A percentile compares a stretch with the other conserved stretches of the same genome.
Evolutionary conservation across 64 coral and sea anemone species (phyloP).

Genomic region (Porites australiensis): DNA sequence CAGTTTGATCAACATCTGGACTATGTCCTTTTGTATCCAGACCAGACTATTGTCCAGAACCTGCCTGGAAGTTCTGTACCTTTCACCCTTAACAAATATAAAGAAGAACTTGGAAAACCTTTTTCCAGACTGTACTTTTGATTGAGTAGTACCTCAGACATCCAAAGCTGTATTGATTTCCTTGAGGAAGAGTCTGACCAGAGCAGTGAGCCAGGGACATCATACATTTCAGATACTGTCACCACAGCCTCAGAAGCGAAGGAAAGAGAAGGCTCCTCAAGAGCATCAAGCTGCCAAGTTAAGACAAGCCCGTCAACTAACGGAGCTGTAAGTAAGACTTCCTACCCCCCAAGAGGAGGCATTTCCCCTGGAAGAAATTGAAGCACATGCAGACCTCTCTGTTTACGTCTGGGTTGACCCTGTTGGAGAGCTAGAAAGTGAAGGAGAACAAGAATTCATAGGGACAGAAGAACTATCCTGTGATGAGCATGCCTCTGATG

Average conservation of each 20-base stretch:
- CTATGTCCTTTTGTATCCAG: conserved; percentile 53
- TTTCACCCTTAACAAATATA: conserved; percentile 62
- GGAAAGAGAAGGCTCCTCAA: conserved; percentile 39
- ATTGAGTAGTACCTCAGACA: conserved; percentile 51
- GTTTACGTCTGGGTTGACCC: conserved; percentile 52
- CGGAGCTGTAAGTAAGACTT: conserved; percentile 2
- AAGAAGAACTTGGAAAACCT: conserved; percentile 65
- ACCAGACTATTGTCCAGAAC: conserved; percentile 41
- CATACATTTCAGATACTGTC: conserved; percentile 24
- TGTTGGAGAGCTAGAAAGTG: conserved; percentile 35
- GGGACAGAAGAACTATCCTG: conserved; percentile 25
- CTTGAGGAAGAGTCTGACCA: conserved; percentile 17
- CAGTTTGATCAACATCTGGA: conserved; percentile 16
- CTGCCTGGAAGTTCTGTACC: conserved; percentile 53
- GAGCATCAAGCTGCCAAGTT: conserved; percentile 4
- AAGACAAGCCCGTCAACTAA: too few species aligned
- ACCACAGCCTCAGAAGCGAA: neutral
- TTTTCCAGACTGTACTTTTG: conserved; percentile 79
- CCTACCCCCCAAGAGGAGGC: conserved; percentile 4
- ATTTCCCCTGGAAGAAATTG: conserved; percentile 64
- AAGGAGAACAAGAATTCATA: conserved; percentile 2
- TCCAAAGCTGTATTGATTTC: conserved; percentile 59
- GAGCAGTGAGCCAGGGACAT: conserved; percentile 47
- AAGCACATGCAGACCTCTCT: conserved; percentile 65
- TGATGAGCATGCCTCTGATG: conserved; percentile 30